Evolutionary conservation across 2,888 invertebrate species (phyloP).

Genomic region (Antitype chi): DNA sequence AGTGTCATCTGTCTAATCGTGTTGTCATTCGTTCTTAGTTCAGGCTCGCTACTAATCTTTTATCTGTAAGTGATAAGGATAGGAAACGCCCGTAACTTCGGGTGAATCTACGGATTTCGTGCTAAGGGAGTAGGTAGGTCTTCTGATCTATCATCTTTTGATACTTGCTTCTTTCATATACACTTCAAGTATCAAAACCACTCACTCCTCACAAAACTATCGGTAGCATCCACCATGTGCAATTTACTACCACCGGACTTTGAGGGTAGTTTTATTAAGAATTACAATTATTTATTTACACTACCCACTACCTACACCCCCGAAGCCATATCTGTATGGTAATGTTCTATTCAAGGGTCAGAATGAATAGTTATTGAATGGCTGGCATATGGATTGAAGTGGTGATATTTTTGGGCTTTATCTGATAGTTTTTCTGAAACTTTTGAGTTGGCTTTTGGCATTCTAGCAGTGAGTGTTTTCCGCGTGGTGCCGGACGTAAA

Average conservation of each 20-base stretch:
- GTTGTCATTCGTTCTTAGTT: no score
- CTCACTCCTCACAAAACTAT: slow-evolving; percentile 59
- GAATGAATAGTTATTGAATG: slow-evolving; percentile 58
- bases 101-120: no score
- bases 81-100: no score
- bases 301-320: slow-evolving; percentile 66
- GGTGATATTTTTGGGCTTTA: slow-evolving; percentile 14
- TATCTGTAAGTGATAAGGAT: no score
- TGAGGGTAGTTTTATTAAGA: slow-evolving; percentile 87
- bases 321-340: slow-evolving; percentile 70
- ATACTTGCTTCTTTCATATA: neutral
- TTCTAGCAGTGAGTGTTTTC: no score
- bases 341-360: slow-evolving; percentile 68
- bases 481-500: no score
- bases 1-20: no score
- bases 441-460: neutral
- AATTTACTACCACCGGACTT: slow-evolving; percentile 78
- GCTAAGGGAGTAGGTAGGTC: no score
- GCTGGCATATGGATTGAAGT: slow-evolving; percentile 39
- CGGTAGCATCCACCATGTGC: slow-evolving; percentile 78
- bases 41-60: no score
- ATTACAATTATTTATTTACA: slow-evolving; percentile 89
- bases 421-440: neutral
- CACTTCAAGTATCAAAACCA: slow-evolving; percentile 71
- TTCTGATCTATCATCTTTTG: no score